phyloP scores from a whole-genome alignment of 2,888 invertebrate genomes.

The Metallyticus violacea region DNA sequence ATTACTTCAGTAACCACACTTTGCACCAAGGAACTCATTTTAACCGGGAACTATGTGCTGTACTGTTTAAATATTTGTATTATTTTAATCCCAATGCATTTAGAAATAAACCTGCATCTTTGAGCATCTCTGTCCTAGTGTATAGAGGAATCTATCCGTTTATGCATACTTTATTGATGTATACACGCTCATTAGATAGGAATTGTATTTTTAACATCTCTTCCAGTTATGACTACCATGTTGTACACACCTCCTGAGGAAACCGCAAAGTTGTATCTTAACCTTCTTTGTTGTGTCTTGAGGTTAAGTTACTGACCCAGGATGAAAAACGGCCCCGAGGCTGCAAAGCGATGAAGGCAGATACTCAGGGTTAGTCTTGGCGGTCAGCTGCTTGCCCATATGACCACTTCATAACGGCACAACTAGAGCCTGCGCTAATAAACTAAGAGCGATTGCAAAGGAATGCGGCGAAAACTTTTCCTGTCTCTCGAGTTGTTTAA shows the following conservation, averaged over 20 bases:
- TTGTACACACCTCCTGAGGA: too few relatives aligned
- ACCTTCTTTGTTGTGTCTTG: background rate
- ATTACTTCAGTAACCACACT: conserved; percentile 3
- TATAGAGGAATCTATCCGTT: too few relatives aligned
- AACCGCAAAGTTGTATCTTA: background rate
- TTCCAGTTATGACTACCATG: background rate
- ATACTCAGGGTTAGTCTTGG: background rate
- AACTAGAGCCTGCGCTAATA: background rate
- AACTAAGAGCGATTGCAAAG: background rate
- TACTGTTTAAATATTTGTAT: background rate
- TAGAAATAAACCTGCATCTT: too few relatives aligned
- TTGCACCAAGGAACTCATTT: conserved; percentile 11
- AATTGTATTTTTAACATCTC: too few relatives aligned
- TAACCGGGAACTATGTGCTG: background rate
- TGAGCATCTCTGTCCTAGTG: too few relatives aligned
- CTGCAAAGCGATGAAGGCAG: background rate
- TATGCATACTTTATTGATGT: background rate
- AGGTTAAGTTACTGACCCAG: background rate
- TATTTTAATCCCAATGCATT: too few relatives aligned
- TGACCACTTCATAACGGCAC: background rate
- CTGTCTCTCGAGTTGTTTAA: too few relatives aligned
- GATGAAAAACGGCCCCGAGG: background rate
- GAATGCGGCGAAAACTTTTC: background rate
- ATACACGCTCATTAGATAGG: too few relatives aligned
- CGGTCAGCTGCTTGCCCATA: background rate